These are phyloP conservation scores for Luscinia megarhynchos DNA, from an alignment of 2,797 vertebrate species.

Conservation along the genomic window DNA sequence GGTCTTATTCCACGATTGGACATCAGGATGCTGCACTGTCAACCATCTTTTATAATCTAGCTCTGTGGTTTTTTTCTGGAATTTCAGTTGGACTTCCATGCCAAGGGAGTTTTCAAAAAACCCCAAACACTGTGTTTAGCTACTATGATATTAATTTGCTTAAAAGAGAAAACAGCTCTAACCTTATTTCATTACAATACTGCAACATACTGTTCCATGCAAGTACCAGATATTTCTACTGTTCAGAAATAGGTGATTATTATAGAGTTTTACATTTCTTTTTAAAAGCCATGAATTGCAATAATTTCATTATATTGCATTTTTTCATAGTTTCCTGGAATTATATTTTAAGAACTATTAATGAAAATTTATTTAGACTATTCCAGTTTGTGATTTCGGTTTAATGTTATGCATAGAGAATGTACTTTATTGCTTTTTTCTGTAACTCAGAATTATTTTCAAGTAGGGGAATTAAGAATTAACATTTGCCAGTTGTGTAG, in stretches of 20 bases:
- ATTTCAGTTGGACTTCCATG: background rate
- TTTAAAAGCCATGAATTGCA: background rate
- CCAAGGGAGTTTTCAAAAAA: background rate
- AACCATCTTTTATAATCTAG: background rate
- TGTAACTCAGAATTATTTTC: background rate
- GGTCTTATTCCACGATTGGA: background rate
- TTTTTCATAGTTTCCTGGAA: background rate
- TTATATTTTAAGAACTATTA: background rate
- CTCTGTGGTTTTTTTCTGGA: background rate
- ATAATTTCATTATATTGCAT: background rate
- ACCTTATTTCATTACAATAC: background rate
- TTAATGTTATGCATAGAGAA: background rate
- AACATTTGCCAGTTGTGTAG: background rate
- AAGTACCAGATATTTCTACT: background rate
- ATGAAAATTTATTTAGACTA: background rate
- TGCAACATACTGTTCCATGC: background rate
- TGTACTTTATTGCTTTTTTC: background rate
- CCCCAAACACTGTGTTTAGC: rapidly evolving
- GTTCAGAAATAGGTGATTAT: background rate
- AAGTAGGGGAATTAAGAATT: background rate
- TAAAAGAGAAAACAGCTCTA: background rate
- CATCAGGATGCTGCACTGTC: background rate
- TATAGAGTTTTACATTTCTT: background rate
- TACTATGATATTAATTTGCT: background rate
- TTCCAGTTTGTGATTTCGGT: background rate